Percentiles rank a stretch among this genome's conserved stretches.
phyloP scores from a whole-genome alignment of 1,140 invertebrate species.

The Conopomorpha cramerella region DNA sequence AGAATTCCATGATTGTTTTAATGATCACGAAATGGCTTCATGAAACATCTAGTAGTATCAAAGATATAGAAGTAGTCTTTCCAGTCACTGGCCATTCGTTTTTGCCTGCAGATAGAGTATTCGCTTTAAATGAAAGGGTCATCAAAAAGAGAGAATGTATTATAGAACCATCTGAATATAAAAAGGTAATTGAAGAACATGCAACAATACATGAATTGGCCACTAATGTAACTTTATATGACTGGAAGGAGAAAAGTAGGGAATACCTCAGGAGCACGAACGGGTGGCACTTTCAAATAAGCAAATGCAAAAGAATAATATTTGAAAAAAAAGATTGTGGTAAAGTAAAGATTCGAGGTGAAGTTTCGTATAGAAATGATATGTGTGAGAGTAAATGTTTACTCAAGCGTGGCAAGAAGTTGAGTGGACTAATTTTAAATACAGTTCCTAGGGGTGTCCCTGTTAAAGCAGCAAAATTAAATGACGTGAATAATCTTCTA shows the following conservation, averaged over 20 bases:
- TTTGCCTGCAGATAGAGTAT: conserved; percentile 23
- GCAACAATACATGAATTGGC: neutral
- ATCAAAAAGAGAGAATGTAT: neutral
- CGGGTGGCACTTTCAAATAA: neutral
- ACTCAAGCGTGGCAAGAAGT: neutral
- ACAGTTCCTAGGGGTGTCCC: neutral
- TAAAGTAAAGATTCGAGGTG: neutral
- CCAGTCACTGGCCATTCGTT: conserved; percentile 22
- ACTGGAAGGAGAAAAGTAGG: neutral
- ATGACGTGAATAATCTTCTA: neutral
- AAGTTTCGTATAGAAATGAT: neutral
- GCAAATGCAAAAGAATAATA: neutral
- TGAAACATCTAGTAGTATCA: conserved; percentile 10
- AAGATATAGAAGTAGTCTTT: conserved; percentile 18
- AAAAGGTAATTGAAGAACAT: neutral
- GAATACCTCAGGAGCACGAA: neutral
- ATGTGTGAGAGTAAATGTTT: neutral
- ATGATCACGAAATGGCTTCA: conserved; percentile 15
- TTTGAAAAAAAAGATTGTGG: neutral
- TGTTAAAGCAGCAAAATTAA: neutral
- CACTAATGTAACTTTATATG: neutral
- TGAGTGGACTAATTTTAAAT: neutral
- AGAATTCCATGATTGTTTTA: conserved; percentile 7
- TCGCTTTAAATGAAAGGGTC: conserved; percentile 18
- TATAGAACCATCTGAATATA: neutral